Conservation (phyloP, 2,888 invertebrate genomes). For the Mechanitis messenoides region DNA sequence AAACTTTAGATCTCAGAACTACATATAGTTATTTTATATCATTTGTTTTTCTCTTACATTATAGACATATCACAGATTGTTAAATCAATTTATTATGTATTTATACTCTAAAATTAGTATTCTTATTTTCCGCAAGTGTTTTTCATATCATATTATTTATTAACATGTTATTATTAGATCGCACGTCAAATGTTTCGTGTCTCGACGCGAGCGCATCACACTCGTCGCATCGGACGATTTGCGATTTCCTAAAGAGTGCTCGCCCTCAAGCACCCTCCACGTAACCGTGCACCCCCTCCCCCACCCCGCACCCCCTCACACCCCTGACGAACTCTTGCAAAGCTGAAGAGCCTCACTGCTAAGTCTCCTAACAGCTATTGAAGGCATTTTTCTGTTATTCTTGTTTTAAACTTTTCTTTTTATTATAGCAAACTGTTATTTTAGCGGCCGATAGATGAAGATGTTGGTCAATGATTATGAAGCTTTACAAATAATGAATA, state of each 20-base stretch:
- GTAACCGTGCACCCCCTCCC: slow-evolving; percentile 45
- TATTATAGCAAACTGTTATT: neutral
- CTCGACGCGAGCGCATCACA: slow-evolving; percentile 30
- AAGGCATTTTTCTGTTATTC: slow-evolving; percentile 1
- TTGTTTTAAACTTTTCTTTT: neutral
- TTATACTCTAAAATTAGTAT: no score
- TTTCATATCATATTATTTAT: no score
- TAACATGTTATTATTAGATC: slow-evolving; percentile 1
- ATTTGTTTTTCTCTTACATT: no score
- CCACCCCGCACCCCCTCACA: slow-evolving; percentile 19
- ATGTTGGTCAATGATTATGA: neutral
- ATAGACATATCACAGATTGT: no score
- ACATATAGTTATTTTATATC: no score
- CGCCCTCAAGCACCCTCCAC: slow-evolving; percentile 51
- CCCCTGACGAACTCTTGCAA: slow-evolving; percentile 4
- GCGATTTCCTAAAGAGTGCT: slow-evolving; percentile 52
- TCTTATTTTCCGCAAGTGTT: no score
- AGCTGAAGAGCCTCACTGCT: slow-evolving; percentile 30
- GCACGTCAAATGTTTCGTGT: slow-evolving; percentile 22
- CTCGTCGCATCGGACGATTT: slow-evolving; percentile 37
- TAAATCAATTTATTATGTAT: no score
- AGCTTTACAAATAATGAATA: no score
- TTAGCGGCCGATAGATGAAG: neutral
- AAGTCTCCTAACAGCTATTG: slow-evolving; percentile 18
- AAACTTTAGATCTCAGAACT: no score